A percentile compares a stretch with the other conserved stretches of the same genome.
Evolutionary conservation across 2,888 invertebrate genomes (phyloP).

Genomic region (Gonocerus acuteangulatus): DNA sequence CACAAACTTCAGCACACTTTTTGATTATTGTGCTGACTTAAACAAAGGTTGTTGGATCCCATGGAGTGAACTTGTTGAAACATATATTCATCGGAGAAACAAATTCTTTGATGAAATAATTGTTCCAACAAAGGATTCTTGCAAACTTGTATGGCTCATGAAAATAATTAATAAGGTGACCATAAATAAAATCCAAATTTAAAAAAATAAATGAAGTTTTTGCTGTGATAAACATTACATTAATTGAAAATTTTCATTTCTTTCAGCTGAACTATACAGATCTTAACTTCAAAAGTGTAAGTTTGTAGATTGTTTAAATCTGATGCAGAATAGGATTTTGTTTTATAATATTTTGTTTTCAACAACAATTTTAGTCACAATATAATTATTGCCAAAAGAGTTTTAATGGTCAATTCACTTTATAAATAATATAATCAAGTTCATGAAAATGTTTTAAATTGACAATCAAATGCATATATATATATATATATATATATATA

Average conservation of each 20-base stretch:
- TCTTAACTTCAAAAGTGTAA: not conserved
- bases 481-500: too few relatives aligned
- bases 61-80: slow-evolving; percentile 73
- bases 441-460: too few relatives aligned
- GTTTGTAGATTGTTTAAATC: not conserved
- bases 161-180: slow-evolving; percentile 64
- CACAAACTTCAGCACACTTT: slow-evolving; percentile 53
- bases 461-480: too few relatives aligned
- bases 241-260: too few relatives aligned
- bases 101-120: slow-evolving; percentile 73
- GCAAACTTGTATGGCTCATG: slow-evolving; percentile 70
- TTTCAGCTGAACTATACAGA: not conserved
- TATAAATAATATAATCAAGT: too few relatives aligned
- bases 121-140: slow-evolving; percentile 83
- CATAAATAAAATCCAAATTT: not conserved
- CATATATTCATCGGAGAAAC: slow-evolving; percentile 62
- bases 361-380: too few relatives aligned
- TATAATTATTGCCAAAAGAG: too few relatives aligned
- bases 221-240: too few relatives aligned
- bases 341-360: too few relatives aligned
- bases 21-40: slow-evolving; percentile 72
- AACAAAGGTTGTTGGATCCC: slow-evolving; percentile 65
- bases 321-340: too few relatives aligned
- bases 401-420: too few relatives aligned
- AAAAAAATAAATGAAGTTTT: not conserved